These are phyloP conservation scores for Hyles lineata DNA, from an alignment of 2,888 invertebrate species.

Conservation along the genomic window DNA sequence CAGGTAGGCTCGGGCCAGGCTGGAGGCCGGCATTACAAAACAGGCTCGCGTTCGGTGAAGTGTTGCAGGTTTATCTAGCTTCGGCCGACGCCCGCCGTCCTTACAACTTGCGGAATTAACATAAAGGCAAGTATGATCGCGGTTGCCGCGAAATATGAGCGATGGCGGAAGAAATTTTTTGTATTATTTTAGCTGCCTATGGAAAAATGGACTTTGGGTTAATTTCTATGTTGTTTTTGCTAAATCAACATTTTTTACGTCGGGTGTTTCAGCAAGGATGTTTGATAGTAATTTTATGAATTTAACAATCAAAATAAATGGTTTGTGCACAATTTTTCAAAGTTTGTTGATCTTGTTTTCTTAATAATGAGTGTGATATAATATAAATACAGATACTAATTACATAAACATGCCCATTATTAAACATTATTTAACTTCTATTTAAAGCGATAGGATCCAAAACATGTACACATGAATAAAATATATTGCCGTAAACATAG, in stretches of 20 bases:
- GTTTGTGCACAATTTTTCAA: too few species aligned
- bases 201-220: too few species aligned
- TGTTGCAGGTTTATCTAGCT: constrained; percentile 15
- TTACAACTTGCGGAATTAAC: constrained; percentile 41
- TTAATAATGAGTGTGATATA: too few species aligned
- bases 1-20: constrained; percentile 6
- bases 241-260: too few species aligned
- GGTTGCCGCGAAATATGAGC: neutral
- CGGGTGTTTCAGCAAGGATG: too few species aligned
- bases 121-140: constrained; percentile 26
- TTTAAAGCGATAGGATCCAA: neutral
- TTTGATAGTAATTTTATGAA: too few species aligned
- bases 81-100: constrained; percentile 44
- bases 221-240: too few species aligned
- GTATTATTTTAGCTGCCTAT: too few species aligned
- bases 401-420: neutral
- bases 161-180: neutral
- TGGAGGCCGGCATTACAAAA: constrained; percentile 18
- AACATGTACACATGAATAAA: constrained; percentile 2
- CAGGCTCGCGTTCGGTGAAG: constrained; percentile 22
- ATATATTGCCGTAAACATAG: constrained; percentile 11
- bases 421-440: neutral
- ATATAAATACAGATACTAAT: too few species aligned
- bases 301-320: too few species aligned
- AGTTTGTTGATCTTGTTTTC: too few species aligned